Evolutionary conservation across 2,113 vertebrate species (phyloP).

Genomic region (western clawed frog (Xenopus tropicalis)): DNA sequence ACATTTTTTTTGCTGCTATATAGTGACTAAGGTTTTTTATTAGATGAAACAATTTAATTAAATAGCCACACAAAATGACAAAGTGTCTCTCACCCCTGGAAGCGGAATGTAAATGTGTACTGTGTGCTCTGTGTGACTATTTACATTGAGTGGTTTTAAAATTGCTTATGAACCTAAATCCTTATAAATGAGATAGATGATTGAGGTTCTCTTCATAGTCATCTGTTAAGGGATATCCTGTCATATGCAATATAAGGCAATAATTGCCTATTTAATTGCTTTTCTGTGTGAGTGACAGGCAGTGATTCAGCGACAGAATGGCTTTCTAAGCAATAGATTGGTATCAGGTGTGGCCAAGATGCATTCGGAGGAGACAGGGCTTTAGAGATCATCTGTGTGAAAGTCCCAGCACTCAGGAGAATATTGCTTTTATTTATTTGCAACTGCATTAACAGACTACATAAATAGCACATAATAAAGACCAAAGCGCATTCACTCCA

Average conservation of each 20-base stretch:
- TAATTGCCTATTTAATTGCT: constrained; percentile 25
- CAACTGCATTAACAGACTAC: constrained; percentile 22
- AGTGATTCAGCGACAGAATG: constrained; percentile 5
- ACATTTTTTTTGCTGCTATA: no score
- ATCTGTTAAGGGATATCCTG: constrained; percentile 10
- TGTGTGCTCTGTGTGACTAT: neutral
- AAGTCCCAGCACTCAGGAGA: neutral
- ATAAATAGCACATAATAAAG: constrained; percentile 7
- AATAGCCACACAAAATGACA: no score
- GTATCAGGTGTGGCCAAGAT: constrained; percentile 13
- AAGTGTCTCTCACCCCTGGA: no score
- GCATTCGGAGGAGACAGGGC: neutral
- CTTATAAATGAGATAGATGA: neutral
- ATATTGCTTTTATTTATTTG: constrained; percentile 13
- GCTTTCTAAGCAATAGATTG: constrained; percentile 6
- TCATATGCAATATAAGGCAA: constrained; percentile 4
- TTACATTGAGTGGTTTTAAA: neutral
- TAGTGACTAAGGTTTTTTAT: no score
- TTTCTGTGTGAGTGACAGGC: constrained; percentile 19
- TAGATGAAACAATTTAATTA: no score
- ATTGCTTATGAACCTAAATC: constrained; percentile 1
- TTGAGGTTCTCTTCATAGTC: constrained; percentile 4
- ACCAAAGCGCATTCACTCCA: neutral
- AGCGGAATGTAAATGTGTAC: neutral
- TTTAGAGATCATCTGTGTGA: constrained; percentile 22